These are phyloP conservation scores for Sciaenops ocellatus DNA, from an alignment of 2,797 vertebrate species.

Conservation along the genomic window DNA sequence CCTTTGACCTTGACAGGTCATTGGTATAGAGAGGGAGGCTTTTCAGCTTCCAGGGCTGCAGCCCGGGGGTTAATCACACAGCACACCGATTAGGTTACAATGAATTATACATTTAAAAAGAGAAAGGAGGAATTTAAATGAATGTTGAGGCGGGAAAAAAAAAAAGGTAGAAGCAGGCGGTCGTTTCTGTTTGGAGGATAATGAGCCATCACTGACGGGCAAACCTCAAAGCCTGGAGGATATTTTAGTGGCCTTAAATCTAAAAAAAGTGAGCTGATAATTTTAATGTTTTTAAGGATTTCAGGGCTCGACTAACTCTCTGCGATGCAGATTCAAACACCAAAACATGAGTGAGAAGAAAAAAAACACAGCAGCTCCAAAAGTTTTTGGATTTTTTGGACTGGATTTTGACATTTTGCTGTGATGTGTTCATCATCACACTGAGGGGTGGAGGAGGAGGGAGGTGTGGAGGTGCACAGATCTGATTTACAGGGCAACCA, in stretches of 20 bases:
- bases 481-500: constrained; percentile 51
- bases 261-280: neutral
- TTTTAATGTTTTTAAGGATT: neutral
- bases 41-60: constrained; percentile 57
- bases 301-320: neutral
- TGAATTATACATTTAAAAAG: constrained; percentile 63
- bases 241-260: neutral
- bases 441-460: neutral
- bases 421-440: constrained; percentile 61
- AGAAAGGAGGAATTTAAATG: constrained; percentile 55
- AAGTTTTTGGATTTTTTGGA: constrained; percentile 15
- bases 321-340: neutral
- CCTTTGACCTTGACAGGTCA: constrained; percentile 87
- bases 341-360: neutral
- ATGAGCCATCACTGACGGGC: constrained; percentile 37
- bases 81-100: constrained; percentile 46
- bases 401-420: constrained; percentile 45
- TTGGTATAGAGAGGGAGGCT: constrained; percentile 50
- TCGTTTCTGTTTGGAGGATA: constrained; percentile 39
- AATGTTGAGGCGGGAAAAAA: neutral
- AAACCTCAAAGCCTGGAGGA: constrained; percentile 36
- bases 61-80: constrained; percentile 64
- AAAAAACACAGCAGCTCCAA: neutral
- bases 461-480: constrained; percentile 5
- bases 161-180: neutral